Percentiles rank a stretch among this genome's conserved stretches.
Conservation (phyloP, 2,113 vertebrate genomes). For the Centrocercus urophasianus region DNA sequence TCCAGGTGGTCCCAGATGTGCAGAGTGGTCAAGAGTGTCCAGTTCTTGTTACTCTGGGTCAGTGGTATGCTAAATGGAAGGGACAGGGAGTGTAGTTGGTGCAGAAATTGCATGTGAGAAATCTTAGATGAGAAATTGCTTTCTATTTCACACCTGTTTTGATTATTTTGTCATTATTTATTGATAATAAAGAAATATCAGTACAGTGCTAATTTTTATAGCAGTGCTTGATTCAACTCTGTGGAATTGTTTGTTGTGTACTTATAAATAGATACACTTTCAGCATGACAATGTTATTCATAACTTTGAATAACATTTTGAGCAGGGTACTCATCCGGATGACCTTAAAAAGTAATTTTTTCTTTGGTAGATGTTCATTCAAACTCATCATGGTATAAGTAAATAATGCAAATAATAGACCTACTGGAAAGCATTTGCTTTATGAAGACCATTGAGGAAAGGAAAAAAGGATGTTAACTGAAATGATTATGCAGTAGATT, state of each 20-base stretch:
- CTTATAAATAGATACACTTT: neutral
- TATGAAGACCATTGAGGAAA: neutral
- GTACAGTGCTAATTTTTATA: neutral
- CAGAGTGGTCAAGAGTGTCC: neutral
- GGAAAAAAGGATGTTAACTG: neutral
- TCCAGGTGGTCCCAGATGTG: neutral
- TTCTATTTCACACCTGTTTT: neutral
- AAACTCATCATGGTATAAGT: neutral
- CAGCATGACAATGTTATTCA: neutral
- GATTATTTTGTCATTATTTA: neutral
- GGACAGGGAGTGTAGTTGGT: neutral
- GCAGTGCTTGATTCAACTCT: neutral
- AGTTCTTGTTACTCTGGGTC: rapidly evolving
- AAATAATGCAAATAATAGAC: neutral
- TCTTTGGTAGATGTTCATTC: neutral
- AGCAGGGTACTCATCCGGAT: neutral
- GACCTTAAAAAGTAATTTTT: neutral
- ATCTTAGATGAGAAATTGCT: neutral
- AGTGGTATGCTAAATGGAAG: neutral
- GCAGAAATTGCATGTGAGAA: neutral
- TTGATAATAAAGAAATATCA: neutral
- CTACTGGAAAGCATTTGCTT: neutral
- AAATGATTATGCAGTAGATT: neutral
- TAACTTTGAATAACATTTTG: neutral
- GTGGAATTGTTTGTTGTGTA: neutral